Percentiles rank a stretch among this genome's conserved stretches.
Conservation (phyloP, 2,888 invertebrate species). For the Calameuta pallipes region DNA sequence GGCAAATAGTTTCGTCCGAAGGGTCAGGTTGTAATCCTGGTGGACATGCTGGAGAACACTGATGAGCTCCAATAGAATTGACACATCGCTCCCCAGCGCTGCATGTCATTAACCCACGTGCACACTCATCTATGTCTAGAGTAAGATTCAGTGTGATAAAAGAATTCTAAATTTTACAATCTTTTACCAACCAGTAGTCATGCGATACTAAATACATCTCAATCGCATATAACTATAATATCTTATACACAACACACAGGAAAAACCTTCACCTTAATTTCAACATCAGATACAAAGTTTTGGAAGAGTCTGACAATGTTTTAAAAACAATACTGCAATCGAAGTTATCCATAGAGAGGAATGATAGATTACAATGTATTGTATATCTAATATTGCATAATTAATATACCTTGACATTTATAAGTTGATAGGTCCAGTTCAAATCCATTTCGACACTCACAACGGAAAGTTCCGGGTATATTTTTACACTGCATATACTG, state of each 20-base stretch:
- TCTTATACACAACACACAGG: not conserved
- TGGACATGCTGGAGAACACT: constrained; percentile 45
- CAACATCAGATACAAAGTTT: not conserved
- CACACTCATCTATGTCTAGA: constrained; percentile 67
- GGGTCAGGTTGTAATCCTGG: constrained; percentile 48
- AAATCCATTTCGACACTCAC: constrained; percentile 72
- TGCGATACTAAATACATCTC: not conserved
- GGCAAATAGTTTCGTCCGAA: constrained; percentile 33
- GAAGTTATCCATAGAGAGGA: constrained; percentile 10
- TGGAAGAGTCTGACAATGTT: not conserved
- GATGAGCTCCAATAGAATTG: constrained; percentile 44
- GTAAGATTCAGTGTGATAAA: not conserved
- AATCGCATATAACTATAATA: not conserved
- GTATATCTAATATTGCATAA: not conserved
- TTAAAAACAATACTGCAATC: not conserved
- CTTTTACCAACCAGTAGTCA: not conserved
- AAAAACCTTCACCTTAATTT: not conserved
- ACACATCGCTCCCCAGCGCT: constrained; percentile 46
- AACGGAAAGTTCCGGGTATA: constrained; percentile 73
- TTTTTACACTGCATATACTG: constrained; percentile 61
- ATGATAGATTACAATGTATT: not conserved
- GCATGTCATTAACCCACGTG: constrained; percentile 60
- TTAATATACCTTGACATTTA: constrained; percentile 67
- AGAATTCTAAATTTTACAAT: not conserved
- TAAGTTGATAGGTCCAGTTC: constrained; percentile 69